Percentiles rank a stretch among this genome's conserved stretches.
Conservation (phyloP, 2,113 vertebrate genomes). For the Rhipidura dahli region DNA sequence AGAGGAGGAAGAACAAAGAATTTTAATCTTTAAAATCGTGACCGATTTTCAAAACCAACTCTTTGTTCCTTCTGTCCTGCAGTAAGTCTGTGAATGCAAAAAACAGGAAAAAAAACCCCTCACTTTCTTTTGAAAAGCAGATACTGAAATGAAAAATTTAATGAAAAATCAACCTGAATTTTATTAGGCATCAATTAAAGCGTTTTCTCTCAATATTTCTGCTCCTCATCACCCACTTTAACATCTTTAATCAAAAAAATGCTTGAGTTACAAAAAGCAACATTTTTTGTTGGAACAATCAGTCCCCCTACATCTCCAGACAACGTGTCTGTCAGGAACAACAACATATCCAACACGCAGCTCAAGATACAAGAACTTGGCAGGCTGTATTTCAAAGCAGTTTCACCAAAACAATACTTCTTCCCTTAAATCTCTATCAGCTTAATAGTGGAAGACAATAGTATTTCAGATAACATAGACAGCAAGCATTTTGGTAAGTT, state of each 20-base stretch:
- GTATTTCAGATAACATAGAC: not conserved
- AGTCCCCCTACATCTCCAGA: not conserved
- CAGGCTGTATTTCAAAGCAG: not conserved
- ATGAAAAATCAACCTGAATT: not conserved
- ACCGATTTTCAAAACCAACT: not conserved
- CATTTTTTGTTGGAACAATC: not conserved
- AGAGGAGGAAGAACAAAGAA: not conserved
- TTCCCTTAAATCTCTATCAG: conserved; percentile 13
- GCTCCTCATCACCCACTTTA: not conserved
- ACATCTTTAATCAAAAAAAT: not conserved
- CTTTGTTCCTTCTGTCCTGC: not conserved
- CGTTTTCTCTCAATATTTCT: not conserved
- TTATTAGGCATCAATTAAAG: not conserved
- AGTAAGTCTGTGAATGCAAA: not conserved
- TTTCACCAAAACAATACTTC: conserved; percentile 7
- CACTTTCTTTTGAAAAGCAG: not conserved
- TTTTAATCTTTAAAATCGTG: not conserved
- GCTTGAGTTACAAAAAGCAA: not conserved
- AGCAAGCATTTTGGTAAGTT: not conserved
- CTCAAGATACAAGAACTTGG: not conserved
- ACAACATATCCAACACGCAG: not conserved
- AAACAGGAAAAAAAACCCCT: not conserved
- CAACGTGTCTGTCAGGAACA: not conserved
- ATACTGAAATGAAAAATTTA: not conserved
- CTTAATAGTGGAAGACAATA: not conserved